Evolutionary conservation across 2,113 vertebrate genomes (phyloP).

Genomic region (Neogale vison): DNA sequence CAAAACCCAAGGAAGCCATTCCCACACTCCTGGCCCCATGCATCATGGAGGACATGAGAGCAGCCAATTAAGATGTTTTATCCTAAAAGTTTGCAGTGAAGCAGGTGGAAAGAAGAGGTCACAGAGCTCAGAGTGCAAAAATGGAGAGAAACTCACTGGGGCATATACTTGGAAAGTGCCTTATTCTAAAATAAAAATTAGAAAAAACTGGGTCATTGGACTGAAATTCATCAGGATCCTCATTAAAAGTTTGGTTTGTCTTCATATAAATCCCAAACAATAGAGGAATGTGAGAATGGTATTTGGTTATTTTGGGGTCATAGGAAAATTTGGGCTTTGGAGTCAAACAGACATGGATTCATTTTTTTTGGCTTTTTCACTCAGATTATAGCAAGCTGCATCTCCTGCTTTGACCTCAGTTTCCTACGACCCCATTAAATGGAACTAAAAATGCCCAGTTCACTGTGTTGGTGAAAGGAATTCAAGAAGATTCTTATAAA

Average conservation of each 20-base stretch:
- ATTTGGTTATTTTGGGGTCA: slow-evolving; percentile 3
- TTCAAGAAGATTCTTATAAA: not conserved
- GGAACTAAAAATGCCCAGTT: not conserved
- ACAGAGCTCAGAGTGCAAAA: not conserved
- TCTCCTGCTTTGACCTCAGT: not conserved
- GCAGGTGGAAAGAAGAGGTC: slow-evolving; percentile 18
- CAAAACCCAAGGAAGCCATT: not conserved
- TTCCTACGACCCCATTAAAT: not conserved
- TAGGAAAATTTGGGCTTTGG: slow-evolving; percentile 10
- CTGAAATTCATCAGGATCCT: slow-evolving; percentile 60
- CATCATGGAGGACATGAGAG: not conserved
- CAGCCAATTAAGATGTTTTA: slow-evolving; percentile 54
- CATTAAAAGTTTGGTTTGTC: slow-evolving; percentile 64
- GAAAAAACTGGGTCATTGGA: slow-evolving; percentile 5
- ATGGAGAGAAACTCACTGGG: not conserved
- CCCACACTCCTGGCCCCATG: not conserved
- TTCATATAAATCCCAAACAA: slow-evolving; percentile 12
- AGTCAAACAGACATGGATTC: not conserved
- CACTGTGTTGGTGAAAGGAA: not conserved
- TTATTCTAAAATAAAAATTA: slow-evolving; percentile 58
- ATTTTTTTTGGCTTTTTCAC: not conserved
- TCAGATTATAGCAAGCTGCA: not conserved
- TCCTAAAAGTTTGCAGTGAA: slow-evolving; percentile 2
- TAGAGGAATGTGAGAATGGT: not conserved
- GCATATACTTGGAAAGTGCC: slow-evolving; percentile 51